Conservation (phyloP, 2,113 vertebrate species). For the Phalacrocorax pelagicus region DNA sequence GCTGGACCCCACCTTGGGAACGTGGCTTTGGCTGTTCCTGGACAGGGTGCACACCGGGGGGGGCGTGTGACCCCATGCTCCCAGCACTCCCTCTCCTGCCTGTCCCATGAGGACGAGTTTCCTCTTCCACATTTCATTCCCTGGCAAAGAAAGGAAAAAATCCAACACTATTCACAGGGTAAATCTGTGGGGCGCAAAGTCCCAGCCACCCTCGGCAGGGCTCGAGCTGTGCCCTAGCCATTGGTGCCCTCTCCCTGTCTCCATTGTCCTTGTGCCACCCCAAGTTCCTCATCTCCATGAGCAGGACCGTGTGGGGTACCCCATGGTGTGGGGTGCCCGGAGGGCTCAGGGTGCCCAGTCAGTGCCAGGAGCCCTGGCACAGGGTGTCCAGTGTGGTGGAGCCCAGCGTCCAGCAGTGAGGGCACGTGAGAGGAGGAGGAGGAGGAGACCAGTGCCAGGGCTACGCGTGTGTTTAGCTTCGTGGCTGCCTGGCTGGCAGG, state of each 20-base stretch:
- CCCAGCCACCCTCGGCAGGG: accelerated
- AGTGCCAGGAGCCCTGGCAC: not conserved
- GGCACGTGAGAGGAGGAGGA: not conserved
- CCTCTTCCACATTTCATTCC: not conserved
- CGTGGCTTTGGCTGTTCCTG: not conserved
- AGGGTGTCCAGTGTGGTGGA: not conserved
- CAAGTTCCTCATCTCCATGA: accelerated
- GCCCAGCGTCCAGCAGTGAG: not conserved
- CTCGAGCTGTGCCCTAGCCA: not conserved
- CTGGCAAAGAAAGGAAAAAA: not conserved
- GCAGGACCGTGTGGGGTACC: accelerated
- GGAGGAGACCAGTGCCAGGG: conserved; percentile 34
- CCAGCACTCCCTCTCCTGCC: not conserved
- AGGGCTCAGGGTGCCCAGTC: not conserved
- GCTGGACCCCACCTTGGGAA: not conserved
- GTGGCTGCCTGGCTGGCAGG: conserved; percentile 53
- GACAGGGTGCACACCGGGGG: accelerated
- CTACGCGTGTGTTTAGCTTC: conserved; percentile 36
- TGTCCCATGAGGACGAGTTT: not conserved
- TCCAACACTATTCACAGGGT: accelerated
- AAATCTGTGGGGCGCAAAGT: not conserved
- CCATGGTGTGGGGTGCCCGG: accelerated
- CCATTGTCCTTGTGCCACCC: not conserved
- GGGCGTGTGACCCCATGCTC: accelerated
- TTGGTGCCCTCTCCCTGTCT: accelerated